Evolutionary conservation across 2,888 invertebrate species (phyloP).

Genomic region (Protonemura montana): DNA sequence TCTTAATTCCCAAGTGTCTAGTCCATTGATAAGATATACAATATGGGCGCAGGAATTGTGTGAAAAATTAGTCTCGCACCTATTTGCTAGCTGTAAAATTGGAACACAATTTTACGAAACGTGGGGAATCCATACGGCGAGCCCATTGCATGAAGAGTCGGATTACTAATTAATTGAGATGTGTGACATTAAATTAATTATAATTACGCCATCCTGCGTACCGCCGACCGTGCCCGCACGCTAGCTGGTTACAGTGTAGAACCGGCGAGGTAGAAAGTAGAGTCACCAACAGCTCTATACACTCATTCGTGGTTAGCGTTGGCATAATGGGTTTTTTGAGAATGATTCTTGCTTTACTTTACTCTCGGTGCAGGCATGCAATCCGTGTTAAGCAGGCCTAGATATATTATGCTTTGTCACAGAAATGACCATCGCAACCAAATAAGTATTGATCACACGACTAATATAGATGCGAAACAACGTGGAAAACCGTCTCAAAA

Average conservation of each 20-base stretch:
- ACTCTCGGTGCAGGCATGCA: background rate
- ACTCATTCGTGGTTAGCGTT: background rate
- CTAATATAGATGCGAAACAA: background rate
- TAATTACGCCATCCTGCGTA: background rate
- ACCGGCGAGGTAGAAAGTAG: background rate
- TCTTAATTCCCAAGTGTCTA: background rate
- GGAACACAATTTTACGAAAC: background rate
- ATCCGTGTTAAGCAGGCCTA: background rate
- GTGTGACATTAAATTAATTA: background rate
- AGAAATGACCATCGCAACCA: background rate
- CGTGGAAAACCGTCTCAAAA: background rate
- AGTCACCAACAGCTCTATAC: background rate
- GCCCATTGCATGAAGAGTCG: background rate
- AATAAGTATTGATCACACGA: background rate
- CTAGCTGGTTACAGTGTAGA: background rate
- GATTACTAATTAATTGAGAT: conserved; percentile 12
- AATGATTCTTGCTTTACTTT: background rate
- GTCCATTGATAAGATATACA: background rate
- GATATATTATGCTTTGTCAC: conserved; percentile 7
- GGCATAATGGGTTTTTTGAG: conserved; percentile 12
- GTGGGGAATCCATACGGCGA: background rate
- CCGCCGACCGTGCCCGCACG: background rate
- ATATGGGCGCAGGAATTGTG: background rate
- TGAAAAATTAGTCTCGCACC: background rate
- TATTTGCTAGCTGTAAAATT: background rate